These are phyloP conservation scores for Varanus komodoensis DNA, from an alignment of 2,113 vertebrate genomes.

Conservation along the genomic window DNA sequence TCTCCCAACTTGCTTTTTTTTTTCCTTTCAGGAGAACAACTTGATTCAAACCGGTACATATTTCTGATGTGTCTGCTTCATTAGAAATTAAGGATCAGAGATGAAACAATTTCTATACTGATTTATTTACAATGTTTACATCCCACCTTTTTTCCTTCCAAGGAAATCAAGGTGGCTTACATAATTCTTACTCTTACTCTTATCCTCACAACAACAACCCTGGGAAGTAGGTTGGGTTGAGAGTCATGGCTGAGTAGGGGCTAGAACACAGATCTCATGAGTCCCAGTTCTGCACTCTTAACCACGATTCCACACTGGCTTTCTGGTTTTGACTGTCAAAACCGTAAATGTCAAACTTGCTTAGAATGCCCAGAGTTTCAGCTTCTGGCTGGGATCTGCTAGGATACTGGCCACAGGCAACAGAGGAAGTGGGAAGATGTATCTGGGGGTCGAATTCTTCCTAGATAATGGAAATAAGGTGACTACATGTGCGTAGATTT, in stretches of 20 bases:
- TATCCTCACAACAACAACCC: no score
- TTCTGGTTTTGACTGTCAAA: not conserved
- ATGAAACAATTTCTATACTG: not conserved
- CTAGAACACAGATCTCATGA: no score
- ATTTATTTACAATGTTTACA: no score
- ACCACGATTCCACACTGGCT: no score
- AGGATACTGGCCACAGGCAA: not conserved
- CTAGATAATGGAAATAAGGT: not conserved
- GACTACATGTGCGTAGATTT: not conserved
- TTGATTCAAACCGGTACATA: slow-evolving; percentile 29
- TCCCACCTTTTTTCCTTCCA: no score
- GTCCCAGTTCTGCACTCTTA: no score
- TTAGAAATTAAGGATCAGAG: not conserved
- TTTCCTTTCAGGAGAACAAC: slow-evolving; percentile 8
- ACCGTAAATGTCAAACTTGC: not conserved
- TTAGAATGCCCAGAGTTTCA: not conserved
- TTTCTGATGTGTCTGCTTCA: slow-evolving; percentile 10
- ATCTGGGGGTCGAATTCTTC: not conserved
- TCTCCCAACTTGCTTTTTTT: slow-evolving; percentile 17
- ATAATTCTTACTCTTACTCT: no score
- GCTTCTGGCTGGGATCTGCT: not conserved
- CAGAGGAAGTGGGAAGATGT: not conserved
- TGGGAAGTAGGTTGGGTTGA: no score
- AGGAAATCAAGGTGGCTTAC: no score
- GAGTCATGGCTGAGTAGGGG: no score